Evolutionary conservation across 2,888 invertebrate species (phyloP).

Genomic region (Agrotis puta): DNA sequence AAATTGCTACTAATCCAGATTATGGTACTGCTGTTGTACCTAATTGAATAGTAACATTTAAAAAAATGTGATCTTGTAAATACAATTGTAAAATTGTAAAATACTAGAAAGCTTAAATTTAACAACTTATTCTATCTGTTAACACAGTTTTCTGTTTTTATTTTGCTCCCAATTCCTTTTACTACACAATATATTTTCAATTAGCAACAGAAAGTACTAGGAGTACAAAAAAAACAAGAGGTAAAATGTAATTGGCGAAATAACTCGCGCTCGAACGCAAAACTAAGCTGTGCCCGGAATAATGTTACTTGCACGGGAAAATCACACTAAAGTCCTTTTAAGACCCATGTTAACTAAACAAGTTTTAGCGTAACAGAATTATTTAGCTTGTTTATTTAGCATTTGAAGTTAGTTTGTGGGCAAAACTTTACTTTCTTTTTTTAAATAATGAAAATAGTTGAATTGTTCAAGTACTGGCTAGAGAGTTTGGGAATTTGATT

Average conservation of each 20-base stretch:
- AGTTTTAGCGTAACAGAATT: slow-evolving; percentile 17
- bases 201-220: slow-evolving; percentile 37
- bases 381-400: neutral
- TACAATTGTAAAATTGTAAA: too few relatives aligned
- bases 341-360: slow-evolving; percentile 15
- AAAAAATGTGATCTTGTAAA: too few relatives aligned
- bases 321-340: slow-evolving; percentile 28
- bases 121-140: neutral
- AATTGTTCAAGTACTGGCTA: neutral
- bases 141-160: slow-evolving; percentile 22
- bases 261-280: slow-evolving; percentile 25
- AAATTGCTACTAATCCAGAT: too few relatives aligned
- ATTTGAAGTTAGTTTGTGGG: neutral
- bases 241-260: slow-evolving; percentile 53
- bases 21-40: too few relatives aligned
- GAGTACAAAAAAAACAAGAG: slow-evolving; percentile 42
- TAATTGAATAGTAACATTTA: too few relatives aligned
- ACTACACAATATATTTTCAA: slow-evolving; percentile 36
- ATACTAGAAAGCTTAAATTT: too few relatives aligned
- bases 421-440: neutral
- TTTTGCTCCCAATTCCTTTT: slow-evolving; percentile 13
- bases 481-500: neutral
- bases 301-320: slow-evolving; percentile 44
- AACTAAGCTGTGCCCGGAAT: slow-evolving; percentile 53
- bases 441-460: neutral